These are phyloP conservation scores for Aythya baeri DNA, from an alignment of 2,113 vertebrate genomes.

Conservation along the genomic window DNA sequence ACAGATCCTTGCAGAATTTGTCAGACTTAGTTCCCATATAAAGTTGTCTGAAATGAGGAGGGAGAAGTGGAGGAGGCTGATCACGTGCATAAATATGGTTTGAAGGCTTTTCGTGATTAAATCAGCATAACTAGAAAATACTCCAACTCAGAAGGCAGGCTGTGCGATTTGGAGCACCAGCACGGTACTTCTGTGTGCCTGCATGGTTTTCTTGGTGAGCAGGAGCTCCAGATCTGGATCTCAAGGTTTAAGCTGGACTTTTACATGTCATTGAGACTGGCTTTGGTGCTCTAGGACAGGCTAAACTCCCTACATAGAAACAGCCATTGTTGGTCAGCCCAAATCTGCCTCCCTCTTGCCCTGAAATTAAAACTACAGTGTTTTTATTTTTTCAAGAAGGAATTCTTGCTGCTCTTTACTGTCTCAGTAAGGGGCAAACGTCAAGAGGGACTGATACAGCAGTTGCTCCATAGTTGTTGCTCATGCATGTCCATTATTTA, in stretches of 20 bases:
- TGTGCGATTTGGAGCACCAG: background rate
- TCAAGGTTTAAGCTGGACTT: background rate
- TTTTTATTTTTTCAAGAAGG: background rate
- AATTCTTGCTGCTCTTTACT: background rate
- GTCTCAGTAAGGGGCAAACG: background rate
- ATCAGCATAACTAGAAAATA: background rate
- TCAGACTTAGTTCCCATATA: background rate
- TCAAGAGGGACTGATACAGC: background rate
- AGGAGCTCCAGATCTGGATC: background rate
- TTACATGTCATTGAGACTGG: background rate
- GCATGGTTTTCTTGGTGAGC: background rate
- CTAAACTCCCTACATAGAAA: background rate
- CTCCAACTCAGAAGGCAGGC: background rate
- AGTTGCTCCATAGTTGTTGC: background rate
- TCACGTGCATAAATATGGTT: background rate
- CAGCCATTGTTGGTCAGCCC: background rate
- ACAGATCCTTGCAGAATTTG: background rate
- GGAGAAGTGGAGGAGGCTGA: background rate
- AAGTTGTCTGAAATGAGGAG: background rate
- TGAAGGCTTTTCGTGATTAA: background rate
- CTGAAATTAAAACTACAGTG: background rate
- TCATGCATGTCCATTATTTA: background rate
- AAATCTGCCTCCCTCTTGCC: background rate
- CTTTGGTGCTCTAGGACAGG: background rate
- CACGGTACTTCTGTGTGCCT: background rate